Evolutionary conservation across 1,140 invertebrate species (phyloP).

Genomic region (Sitophilus oryzae): DNA sequence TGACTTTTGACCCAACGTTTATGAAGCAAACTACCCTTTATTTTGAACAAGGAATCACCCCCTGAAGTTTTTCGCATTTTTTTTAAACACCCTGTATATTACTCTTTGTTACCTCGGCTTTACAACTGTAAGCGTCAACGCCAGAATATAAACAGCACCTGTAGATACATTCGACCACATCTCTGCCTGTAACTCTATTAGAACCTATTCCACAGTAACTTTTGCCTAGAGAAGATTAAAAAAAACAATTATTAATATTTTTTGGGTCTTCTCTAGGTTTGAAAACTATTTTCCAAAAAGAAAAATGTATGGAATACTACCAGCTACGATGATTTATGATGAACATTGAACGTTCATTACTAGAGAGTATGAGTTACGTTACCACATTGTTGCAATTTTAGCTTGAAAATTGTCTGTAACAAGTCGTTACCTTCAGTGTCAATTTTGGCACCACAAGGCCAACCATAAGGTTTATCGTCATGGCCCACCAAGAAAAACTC

Average conservation of each 20-base stretch:
- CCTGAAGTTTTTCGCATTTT: too few relatives aligned
- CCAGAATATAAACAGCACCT: constrained; percentile 76
- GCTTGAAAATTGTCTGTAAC: too few relatives aligned
- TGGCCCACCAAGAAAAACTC: constrained; percentile 80
- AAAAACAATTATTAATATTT: neutral
- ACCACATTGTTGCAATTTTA: too few relatives aligned
- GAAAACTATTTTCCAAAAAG: too few relatives aligned
- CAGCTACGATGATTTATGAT: too few relatives aligned
- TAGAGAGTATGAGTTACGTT: too few relatives aligned
- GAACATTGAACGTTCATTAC: too few relatives aligned
- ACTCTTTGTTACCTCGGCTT: constrained; percentile 86
- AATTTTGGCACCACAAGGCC: constrained; percentile 51
- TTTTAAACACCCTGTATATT: too few relatives aligned
- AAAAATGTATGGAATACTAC: too few relatives aligned
- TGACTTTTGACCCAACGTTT: too few relatives aligned
- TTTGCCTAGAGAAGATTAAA: constrained; percentile 57
- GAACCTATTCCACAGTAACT: constrained; percentile 77
- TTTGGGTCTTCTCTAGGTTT: neutral
- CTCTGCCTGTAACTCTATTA: constrained; percentile 64
- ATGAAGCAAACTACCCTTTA: too few relatives aligned
- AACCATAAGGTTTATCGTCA: constrained; percentile 74
- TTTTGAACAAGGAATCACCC: too few relatives aligned
- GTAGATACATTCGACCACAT: constrained; percentile 77
- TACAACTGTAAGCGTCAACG: constrained; percentile 74
- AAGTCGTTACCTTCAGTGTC: neutral